Evolutionary conservation across 2,888 invertebrate species (phyloP).

Genomic region (Euproctis similis): DNA sequence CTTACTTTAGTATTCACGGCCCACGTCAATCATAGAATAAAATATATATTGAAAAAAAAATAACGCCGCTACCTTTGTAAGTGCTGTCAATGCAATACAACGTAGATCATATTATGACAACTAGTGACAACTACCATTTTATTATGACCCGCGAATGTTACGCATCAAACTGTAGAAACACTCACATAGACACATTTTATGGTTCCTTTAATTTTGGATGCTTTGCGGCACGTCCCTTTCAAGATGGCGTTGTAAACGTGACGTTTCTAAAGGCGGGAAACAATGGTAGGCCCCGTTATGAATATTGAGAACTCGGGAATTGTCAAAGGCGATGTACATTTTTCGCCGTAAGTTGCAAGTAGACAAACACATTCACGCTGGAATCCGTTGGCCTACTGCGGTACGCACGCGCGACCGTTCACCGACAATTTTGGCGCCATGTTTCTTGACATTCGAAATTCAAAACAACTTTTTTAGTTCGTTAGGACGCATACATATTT

Average conservation of each 20-base stretch:
- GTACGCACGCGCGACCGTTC: slow-evolving; percentile 31
- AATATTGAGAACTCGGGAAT: slow-evolving; percentile 61
- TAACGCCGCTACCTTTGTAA: slow-evolving; percentile 33
- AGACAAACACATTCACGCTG: slow-evolving; percentile 36
- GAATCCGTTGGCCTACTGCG: slow-evolving; percentile 44
- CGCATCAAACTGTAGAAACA: slow-evolving; percentile 17
- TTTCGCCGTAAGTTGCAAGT: slow-evolving; percentile 43
- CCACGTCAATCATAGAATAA: slow-evolving; percentile 36
- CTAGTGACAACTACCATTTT: slow-evolving; percentile 52
- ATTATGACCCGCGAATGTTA: slow-evolving; percentile 35
- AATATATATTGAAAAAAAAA: slow-evolving; percentile 34
- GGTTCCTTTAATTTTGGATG: slow-evolving; percentile 44
- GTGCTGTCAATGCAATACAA: slow-evolving; percentile 46
- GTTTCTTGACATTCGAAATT: slow-evolving; percentile 37
- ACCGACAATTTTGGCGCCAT: slow-evolving; percentile 32
- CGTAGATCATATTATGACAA: slow-evolving; percentile 65
- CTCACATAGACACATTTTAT: slow-evolving; percentile 25
- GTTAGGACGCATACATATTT: slow-evolving; percentile 9
- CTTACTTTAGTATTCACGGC: slow-evolving; percentile 35
- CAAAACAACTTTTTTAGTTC: slow-evolving; percentile 34
- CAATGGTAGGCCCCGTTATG: slow-evolving; percentile 65
- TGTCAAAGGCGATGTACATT: slow-evolving; percentile 44
- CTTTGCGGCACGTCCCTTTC: slow-evolving; percentile 57
- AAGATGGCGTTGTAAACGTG: slow-evolving; percentile 68
- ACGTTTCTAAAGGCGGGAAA: slow-evolving; percentile 60